Evolutionary conservation across 2,888 invertebrate species (phyloP).

Genomic region (Dryococelus australis): DNA sequence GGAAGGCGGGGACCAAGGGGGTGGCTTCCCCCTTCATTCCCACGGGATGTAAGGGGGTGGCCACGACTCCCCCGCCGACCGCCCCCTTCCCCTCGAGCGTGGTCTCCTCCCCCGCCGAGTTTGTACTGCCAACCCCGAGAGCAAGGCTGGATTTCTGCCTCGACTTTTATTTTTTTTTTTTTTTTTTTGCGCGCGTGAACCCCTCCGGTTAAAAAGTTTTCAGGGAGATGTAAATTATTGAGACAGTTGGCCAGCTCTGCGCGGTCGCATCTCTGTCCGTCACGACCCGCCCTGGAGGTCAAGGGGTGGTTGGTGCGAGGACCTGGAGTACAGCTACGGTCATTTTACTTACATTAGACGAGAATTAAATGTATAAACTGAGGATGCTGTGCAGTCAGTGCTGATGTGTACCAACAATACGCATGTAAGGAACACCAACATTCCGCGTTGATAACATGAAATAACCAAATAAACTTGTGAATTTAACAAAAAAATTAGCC

Average conservation of each 20-base stretch:
- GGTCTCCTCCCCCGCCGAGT: not conserved
- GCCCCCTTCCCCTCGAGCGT: not conserved
- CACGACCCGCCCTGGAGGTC: not conserved
- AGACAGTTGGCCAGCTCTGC: not conserved
- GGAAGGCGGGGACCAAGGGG: not conserved
- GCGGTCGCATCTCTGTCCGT: conserved; percentile 27
- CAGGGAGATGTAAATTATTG: conserved; percentile 22
- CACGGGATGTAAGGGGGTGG: conserved; percentile 17
- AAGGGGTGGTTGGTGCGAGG: not conserved
- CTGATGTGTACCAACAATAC: not conserved
- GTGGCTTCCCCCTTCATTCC: conserved; percentile 11
- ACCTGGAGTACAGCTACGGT: not conserved
- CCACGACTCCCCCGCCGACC: not conserved
- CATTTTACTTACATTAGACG: not conserved
- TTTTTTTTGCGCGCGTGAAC: not conserved
- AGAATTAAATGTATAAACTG: too few relatives aligned
- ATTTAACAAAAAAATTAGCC: too few relatives aligned
- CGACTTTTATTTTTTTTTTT: not conserved
- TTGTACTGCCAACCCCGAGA: not conserved
- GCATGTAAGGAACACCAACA: too few relatives aligned
- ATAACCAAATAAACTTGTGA: too few relatives aligned
- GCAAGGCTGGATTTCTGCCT: conserved; percentile 8
- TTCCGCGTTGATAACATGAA: too few relatives aligned
- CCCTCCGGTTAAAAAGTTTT: conserved; percentile 20
- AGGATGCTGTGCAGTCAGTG: not conserved